Base-by-base conservation (phyloP, 2,888 invertebrate species). In the Megalurothrips usitatus region DNA sequence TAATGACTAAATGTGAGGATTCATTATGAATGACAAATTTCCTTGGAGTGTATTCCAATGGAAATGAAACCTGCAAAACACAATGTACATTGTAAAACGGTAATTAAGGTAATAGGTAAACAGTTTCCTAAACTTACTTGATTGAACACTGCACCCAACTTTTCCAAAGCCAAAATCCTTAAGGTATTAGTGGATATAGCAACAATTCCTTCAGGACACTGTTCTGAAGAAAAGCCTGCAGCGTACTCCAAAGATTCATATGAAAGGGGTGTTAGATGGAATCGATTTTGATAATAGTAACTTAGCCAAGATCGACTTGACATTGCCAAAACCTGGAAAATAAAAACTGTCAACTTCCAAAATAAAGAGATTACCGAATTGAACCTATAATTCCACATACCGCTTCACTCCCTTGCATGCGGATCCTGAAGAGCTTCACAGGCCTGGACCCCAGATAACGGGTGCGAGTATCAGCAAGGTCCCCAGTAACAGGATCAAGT, bases 191-290 rank as follows among this genome's bases (percentile, higher is more conserved):
- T 96, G 0, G 98, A 97, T 87, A 99, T 99, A 0, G 99, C 99
- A 0, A 99, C 99, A 84, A 99, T 97, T 84, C 99, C 99, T 88
- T 99, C 99, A 0, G 98, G 97, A 89, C 99, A 99, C 88, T 99
- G 99, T 88, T 99, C 99, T 84, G 91, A 91, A 1, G 91, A 90
- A 87, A 99, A 99, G 4, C 98, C 98, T 0, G 98, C 97, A 0
- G 99, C 99, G 88, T 96, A 98, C 87, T 99, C 99, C 82, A 99
- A 88, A 81, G 96, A 94, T 87, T 98, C 98, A 86, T 99, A 99
- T 0, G 98, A 98, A 0, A 98, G 88, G 0, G 98, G 98, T 0
- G 98, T 98, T 79, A 99, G 89, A 87, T 98, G 98, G 86, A 97
- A 97, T 81, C 96, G 91, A 88, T 96, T 98, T 87, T 99, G 99